Percentiles rank a stretch among this genome's conserved stretches.
Evolutionary conservation across 1,140 invertebrate genomes (phyloP).

Genomic region (Pristionchus pacificus): DNA sequence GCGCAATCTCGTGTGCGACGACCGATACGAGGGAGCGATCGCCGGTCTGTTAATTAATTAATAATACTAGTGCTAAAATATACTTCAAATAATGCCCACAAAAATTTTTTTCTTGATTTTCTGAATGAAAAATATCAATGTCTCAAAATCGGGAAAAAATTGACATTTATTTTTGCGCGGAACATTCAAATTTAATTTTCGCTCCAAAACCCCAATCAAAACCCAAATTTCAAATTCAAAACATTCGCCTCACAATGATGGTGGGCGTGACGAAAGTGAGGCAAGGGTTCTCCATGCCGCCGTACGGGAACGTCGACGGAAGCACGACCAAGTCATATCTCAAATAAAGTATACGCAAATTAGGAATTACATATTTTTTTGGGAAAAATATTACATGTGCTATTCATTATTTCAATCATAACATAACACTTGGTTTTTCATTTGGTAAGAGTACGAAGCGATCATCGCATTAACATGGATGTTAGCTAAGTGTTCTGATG

Average conservation of each 20-base stretch:
- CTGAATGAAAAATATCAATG: too few relatives aligned
- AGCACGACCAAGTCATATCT: slow-evolving; percentile 35
- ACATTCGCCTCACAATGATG: slow-evolving; percentile 72
- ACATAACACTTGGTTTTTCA: background rate
- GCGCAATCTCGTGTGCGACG: slow-evolving; percentile 88
- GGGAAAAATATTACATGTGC: background rate
- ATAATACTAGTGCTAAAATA: too few relatives aligned
- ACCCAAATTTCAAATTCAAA: too few relatives aligned
- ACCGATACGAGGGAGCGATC: slow-evolving; percentile 74
- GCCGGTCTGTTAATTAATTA: slow-evolving; percentile 59
- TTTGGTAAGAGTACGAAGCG: background rate
- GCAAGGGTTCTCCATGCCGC: slow-evolving; percentile 96
- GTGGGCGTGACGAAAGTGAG: slow-evolving; percentile 89
- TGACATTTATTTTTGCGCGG: too few relatives aligned
- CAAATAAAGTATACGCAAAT: too few relatives aligned
- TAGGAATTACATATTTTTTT: too few relatives aligned
- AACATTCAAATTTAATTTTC: too few relatives aligned
- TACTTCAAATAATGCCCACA: too few relatives aligned
- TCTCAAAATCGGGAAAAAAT: too few relatives aligned
- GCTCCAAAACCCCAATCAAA: too few relatives aligned
- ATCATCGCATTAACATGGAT: background rate
- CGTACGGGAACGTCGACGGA: slow-evolving; percentile 27
- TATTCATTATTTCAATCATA: background rate
- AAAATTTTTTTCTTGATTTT: too few relatives aligned
- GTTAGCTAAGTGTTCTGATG: background rate